Base-by-base conservation (phyloP, 2,113 vertebrate species). In the Plecturocebus donacophilus region DNA sequence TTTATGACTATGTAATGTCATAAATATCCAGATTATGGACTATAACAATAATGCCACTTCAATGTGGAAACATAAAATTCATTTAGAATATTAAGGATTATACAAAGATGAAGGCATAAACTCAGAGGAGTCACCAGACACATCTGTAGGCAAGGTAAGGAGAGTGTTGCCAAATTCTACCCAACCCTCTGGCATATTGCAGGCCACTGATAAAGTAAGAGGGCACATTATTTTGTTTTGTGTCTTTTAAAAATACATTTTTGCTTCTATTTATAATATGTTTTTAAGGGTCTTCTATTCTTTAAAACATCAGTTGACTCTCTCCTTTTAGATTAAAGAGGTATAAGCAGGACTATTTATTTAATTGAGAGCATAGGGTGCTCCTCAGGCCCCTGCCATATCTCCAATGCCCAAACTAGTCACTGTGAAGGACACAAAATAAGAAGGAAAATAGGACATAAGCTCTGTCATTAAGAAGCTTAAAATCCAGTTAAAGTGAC, bases 401-500 rank as follows among this genome's bases (percentile, higher is more conserved):
- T 76, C 21, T 42, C 32, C 3, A 80, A 94, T 27, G 1, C 21
- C 40, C 68, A 42, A 95, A 7, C 70, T 56, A 73, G 42, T 73
- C 20, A 71, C 35, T 66, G 25, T 40, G 38, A 91, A 86, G 16
- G 5, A 49, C 27, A 66, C 1, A 79, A 81, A 92, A 90, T 45
- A 77, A 85, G 23, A 91, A 81, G 68, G 47, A 80, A 90, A 97
- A 85, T 21, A 47, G 16, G 85, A n/a, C 19, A 85, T 71, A 90
- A 91, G 5, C 11, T 75, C 30, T 21, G 1, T 81, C 23, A 85
- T 75, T 94, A 94, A 97, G 49, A 87, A 77, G 5, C 20, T 91
- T 77, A 84, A 95, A 90, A 75, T 95, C 17, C 47, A 92, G 23
- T 70, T 90, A 95, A 81, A 35, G 1, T 87, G 52, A 79, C 11